phyloP scores from a whole-genome alignment of 2,113 vertebrate species.

The Blennius ocellaris region DNA sequence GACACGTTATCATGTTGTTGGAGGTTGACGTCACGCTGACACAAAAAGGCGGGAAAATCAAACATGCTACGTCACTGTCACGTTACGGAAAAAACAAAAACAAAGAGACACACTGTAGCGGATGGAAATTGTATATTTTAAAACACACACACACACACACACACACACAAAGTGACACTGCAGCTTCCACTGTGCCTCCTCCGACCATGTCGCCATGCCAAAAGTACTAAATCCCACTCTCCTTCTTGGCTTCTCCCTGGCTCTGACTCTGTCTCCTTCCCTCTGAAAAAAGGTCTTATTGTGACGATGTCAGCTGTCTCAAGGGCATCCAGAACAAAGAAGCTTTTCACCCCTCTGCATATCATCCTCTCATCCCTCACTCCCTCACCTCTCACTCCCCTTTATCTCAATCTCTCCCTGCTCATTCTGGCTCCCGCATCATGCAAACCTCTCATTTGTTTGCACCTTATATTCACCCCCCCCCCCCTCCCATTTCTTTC shows the following conservation, averaged over 20 bases:
- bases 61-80: no score
- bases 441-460: constrained; percentile 52
- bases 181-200: constrained; percentile 1
- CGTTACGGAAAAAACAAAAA: no score
- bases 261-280: constrained; percentile 49
- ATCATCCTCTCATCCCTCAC: constrained; percentile 72
- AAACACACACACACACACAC: not conserved
- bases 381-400: constrained; percentile 61
- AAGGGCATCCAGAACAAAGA: constrained; percentile 85
- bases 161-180: constrained; percentile 11
- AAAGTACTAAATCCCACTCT: constrained; percentile 46
- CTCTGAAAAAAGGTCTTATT: constrained; percentile 80
- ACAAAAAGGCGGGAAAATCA: no score
- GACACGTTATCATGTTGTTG: no score
- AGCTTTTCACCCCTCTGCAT: constrained; percentile 79
- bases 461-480: not conserved
- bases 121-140: no score
- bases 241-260: constrained; percentile 36
- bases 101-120: no score
- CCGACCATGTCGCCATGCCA: constrained; percentile 33
- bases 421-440: constrained; percentile 40
- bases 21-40: no score
- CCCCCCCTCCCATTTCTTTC: not conserved
- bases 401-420: constrained; percentile 37
- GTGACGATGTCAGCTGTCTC: constrained; percentile 86